Base-by-base conservation (phyloP, 64 coral and sea anemone species). In the Platygyra sinensis region DNA sequence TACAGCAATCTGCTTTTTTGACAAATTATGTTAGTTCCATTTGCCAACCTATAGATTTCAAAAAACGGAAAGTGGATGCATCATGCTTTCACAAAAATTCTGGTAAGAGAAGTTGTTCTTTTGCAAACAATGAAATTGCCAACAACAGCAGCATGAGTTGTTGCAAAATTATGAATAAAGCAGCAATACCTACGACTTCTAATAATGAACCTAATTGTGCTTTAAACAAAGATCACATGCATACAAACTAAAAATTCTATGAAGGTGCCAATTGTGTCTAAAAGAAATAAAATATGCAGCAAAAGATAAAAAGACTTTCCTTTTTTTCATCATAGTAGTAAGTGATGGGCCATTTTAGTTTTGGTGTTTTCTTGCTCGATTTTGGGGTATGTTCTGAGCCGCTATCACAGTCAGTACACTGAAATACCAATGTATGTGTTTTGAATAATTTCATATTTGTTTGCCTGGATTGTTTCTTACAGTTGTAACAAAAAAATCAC, bases 51-150 rank as follows among this genome's bases (percentile, higher is more conserved):
- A 60, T 76, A 60, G 86, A 88, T 49, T 38, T n/a, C n/a, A n/a
- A 88, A 62, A 88, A 76, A 88, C 51, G 52, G 86, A 88, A 88
- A 75, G 86, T 75, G 52, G 71, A 60, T 62, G 72, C 72, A 88
- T 88, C 25, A 52, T 88, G 86, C 86, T 12, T 76, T 88, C 86
- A 88, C 39, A 87, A 50, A 87, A 74, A 86, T 67, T 86, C 83
- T 86, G 83, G 31, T 75, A 75, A 75, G 6, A 42, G 31, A 42
- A 78, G 75, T 78, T 78, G 75, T n/a, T 55, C 39, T n/a, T n/a
- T n/a, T n/a, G n/a, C n/a, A n/a, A n/a, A n/a, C n/a, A n/a, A n/a
- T n/a, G n/a, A n/a, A n/a, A 80, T 80, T 80, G 77, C 13, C 77
- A 80, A 25, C 54, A 80, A 60, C 54, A 80, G 51, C 54, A 61